Conservation (phyloP, 2,888 invertebrate species). For the Temnothorax rugatulus region DNA sequence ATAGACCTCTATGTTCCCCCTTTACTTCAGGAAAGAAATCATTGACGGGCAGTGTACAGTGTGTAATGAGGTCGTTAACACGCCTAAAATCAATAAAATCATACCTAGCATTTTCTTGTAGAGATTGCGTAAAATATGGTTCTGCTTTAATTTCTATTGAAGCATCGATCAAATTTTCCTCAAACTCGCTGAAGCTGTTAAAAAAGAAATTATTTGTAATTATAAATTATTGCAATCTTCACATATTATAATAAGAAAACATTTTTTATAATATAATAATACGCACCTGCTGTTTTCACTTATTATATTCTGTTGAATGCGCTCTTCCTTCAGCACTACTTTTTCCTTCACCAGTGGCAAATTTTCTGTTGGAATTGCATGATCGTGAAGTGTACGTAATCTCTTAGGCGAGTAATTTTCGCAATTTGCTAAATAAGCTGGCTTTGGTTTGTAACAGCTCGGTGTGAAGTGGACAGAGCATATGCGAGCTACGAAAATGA, state of each 20-base stretch:
- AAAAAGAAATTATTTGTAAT: background rate
- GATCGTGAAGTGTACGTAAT: background rate
- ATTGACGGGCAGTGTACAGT: too few species aligned
- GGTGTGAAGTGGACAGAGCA: background rate
- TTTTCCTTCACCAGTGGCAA: background rate
- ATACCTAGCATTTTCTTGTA: background rate
- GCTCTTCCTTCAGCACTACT: background rate
- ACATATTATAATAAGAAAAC: background rate
- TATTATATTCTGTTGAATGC: background rate
- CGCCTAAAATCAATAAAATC: background rate
- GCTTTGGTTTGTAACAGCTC: background rate
- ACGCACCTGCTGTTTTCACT: background rate
- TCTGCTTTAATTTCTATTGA: background rate
- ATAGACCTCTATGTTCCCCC: too few species aligned
- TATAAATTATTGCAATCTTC: background rate
- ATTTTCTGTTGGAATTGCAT: slow-evolving; percentile 11
- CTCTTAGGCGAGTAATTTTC: background rate
- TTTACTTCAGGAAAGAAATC: too few species aligned
- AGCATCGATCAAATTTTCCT: background rate
- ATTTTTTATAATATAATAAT: background rate
- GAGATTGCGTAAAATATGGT: background rate
- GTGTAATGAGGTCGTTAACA: background rate
- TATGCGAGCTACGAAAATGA: background rate
- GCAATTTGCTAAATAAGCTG: background rate
- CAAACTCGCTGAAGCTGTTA: background rate